A percentile compares a stretch with the other conserved stretches of the same genome.
Evolutionary conservation across 2,888 invertebrate genomes (phyloP).

Genomic region (Hirtodrosophila histrioides): DNA sequence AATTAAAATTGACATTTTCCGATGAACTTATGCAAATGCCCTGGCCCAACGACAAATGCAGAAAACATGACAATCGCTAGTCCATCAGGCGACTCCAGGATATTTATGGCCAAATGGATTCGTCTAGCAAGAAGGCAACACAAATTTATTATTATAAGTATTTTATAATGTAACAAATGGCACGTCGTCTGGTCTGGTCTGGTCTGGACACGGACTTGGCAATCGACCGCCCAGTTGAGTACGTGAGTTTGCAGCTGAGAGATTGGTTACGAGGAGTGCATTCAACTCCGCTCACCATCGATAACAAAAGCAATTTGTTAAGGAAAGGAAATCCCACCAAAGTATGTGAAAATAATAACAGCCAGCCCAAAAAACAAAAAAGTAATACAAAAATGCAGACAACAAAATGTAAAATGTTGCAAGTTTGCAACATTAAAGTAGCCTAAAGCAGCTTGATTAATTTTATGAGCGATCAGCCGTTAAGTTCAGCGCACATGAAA

Average conservation of each 20-base stretch:
- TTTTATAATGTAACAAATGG: conserved; percentile 75
- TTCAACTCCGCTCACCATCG: conserved; percentile 70
- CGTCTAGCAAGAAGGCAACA: conserved; percentile 20
- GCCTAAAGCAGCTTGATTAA: conserved; percentile 84
- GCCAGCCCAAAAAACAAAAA: conserved; percentile 45
- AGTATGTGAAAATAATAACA: conserved; percentile 79
- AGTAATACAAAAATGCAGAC: conserved; percentile 28
- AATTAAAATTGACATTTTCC: conserved; percentile 78
- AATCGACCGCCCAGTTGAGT: conserved; percentile 19
- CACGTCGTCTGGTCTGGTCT: conserved; percentile 47
- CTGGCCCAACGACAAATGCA: conserved; percentile 13
- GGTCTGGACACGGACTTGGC: too few species aligned
- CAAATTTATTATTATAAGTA: conserved; percentile 64
- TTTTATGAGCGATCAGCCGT: conserved; percentile 85
- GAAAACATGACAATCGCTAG: conserved; percentile 38
- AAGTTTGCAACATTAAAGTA: conserved; percentile 65
- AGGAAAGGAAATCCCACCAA: conserved; percentile 76
- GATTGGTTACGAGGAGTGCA: conserved; percentile 49
- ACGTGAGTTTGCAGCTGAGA: conserved; percentile 7
- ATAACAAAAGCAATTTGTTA: conserved; percentile 79
- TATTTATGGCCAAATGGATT: conserved; percentile 63
- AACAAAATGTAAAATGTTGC: conserved; percentile 36
- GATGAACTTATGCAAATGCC: conserved; percentile 63
- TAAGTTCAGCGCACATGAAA: conserved; percentile 82
- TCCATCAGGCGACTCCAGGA: conserved; percentile 59